phyloP scores from a whole-genome alignment of 2,888 invertebrate species.

The Lasioglossum calceatum region DNA sequence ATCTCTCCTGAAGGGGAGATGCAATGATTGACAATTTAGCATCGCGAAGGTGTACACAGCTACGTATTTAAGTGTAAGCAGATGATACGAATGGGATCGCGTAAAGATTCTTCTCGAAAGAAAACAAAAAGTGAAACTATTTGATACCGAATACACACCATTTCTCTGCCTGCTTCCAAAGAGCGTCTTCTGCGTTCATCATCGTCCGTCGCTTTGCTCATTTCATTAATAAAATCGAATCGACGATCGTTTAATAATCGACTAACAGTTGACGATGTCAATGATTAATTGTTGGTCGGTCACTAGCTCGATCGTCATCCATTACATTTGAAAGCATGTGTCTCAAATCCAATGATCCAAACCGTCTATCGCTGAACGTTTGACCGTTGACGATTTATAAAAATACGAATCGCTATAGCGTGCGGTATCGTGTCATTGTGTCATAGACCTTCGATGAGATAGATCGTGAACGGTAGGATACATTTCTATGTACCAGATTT shows the following conservation, averaged over 20 bases:
- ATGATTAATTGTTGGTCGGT: slow-evolving; percentile 24
- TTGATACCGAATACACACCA: slow-evolving; percentile 66
- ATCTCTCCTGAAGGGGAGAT: not conserved
- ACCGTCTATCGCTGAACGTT: slow-evolving; percentile 25
- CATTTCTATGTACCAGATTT: not conserved
- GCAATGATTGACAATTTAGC: not conserved
- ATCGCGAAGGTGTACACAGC: not conserved
- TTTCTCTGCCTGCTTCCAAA: slow-evolving; percentile 77
- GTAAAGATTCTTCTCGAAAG: not conserved
- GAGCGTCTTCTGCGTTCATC: slow-evolving; percentile 77
- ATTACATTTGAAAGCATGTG: slow-evolving; percentile 56
- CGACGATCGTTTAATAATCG: slow-evolving; percentile 25
- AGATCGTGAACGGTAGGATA: slow-evolving; percentile 19
- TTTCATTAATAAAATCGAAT: slow-evolving; percentile 46
- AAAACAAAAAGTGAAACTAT: not conserved
- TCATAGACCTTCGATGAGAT: slow-evolving; percentile 15
- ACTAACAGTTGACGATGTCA: not conserved
- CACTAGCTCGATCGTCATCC: slow-evolving; percentile 1
- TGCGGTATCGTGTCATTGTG: slow-evolving; percentile 28
- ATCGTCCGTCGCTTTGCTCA: slow-evolving; percentile 73
- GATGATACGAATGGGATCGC: not conserved
- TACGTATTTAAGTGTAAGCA: not conserved
- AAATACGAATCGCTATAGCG: slow-evolving; percentile 59
- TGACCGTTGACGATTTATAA: slow-evolving; percentile 64
- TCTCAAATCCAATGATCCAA: slow-evolving; percentile 37